These are phyloP conservation scores for Enoplosus armatus DNA, from an alignment of 2,797 vertebrate genomes.

Conservation along the genomic window DNA sequence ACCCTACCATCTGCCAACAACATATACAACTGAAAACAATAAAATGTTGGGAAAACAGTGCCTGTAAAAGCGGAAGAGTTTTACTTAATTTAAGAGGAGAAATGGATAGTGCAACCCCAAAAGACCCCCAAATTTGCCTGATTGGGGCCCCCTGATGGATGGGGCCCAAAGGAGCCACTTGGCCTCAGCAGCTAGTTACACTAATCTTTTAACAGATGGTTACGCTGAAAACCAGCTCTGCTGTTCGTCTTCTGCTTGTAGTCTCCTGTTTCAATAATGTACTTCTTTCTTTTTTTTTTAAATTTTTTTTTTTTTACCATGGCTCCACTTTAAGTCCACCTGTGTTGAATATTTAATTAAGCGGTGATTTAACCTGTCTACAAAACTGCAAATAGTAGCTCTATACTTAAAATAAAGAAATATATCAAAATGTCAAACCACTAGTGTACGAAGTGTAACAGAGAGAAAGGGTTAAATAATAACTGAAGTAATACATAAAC, in stretches of 20 bases:
- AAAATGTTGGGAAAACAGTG: neutral
- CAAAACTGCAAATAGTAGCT: no score
- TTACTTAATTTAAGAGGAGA: neutral
- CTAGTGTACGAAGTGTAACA: neutral
- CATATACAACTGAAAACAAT: neutral
- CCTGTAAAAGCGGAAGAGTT: neutral
- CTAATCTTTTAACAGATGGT: conserved; percentile 16
- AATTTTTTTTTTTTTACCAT: neutral
- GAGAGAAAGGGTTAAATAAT: no score
- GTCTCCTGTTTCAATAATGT: neutral
- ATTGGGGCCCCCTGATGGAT: neutral
- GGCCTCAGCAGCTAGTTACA: neutral
- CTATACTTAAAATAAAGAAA: neutral
- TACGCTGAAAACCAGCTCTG: neutral
- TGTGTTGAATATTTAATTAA: neutral
- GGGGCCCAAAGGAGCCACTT: neutral
- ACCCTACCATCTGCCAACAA: no score
- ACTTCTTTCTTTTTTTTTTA: neutral
- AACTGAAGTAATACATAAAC: neutral
- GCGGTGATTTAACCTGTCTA: neutral
- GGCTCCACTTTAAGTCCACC: neutral
- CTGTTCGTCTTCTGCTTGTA: neutral
- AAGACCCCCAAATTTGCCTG: neutral
- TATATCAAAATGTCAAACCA: neutral
- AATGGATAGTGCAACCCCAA: neutral